Conservation (phyloP, 2,113 vertebrate species). For the Malurus melanocephalus region DNA sequence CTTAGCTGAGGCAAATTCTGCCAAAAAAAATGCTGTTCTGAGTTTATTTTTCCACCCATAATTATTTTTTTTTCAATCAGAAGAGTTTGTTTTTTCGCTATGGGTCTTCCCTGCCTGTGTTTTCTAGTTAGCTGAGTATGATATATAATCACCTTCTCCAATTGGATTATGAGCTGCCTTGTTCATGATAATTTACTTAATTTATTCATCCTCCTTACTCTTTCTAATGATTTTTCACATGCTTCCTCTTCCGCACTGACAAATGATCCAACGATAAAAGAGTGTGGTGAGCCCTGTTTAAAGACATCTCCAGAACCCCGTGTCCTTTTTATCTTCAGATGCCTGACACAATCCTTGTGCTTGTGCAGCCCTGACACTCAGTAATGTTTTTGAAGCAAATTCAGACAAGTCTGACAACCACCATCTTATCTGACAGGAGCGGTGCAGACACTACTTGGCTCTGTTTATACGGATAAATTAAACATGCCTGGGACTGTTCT, state of each 20-base stretch:
- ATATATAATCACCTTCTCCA: slow-evolving; percentile 38
- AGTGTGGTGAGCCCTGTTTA: background rate
- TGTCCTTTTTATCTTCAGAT: slow-evolving; percentile 11
- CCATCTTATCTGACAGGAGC: slow-evolving; percentile 5
- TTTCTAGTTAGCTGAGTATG: slow-evolving; percentile 32
- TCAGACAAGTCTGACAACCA: slow-evolving; percentile 1
- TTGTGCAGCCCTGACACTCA: background rate
- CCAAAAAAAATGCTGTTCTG: slow-evolving; percentile 30
- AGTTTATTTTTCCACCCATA: slow-evolving; percentile 12
- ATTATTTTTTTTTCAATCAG: slow-evolving; percentile 17
- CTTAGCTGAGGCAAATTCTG: slow-evolving; percentile 28
- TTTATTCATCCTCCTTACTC: slow-evolving; percentile 52
- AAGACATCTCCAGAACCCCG: background rate
- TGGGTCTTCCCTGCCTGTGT: background rate
- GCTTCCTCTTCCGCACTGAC: background rate
- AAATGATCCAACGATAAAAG: slow-evolving; percentile 25
- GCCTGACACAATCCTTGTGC: background rate
- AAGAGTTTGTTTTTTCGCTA: slow-evolving; percentile 1
- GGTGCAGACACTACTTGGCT: background rate
- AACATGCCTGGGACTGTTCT: background rate
- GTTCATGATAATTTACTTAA: slow-evolving; percentile 53
- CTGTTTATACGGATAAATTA: slow-evolving; percentile 17
- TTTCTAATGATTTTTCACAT: slow-evolving; percentile 47
- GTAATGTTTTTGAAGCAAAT: slow-evolving; percentile 15
- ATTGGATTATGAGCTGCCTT: slow-evolving; percentile 43